Evolutionary conservation across 2,888 invertebrate species (phyloP), one percentile per base, ranked within the genome.

Genomic region (Aspidapion aeneum): DNA sequence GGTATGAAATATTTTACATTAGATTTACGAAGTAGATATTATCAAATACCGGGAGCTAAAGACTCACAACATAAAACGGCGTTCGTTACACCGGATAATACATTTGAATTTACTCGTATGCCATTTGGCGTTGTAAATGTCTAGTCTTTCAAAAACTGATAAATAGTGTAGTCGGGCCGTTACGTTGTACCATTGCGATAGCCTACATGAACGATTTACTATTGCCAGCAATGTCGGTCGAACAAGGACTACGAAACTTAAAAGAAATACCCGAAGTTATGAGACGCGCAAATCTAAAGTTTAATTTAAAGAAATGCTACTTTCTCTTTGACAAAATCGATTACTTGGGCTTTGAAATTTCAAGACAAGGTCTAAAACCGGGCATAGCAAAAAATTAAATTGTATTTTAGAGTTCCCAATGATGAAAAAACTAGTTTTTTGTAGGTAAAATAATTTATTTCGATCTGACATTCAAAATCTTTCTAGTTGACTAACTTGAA

Each of bases 331-430:
- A 35, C 1, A 50, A 48, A 9, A 55, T 65, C 1, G 60, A 17
- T 12, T 66, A 59, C 21, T 56, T 66, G 16, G 64, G 64, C 12
- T 65, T 59, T 65, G 66, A 66, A 12, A 55, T 66, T 1, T 21
- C n/a, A 7, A 21, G 56, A 18, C 50, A 22, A 57, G 58, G 16
- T n/a, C 12, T 66, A 16, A 22, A 49, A 55, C 72, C 72, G 21
- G 71, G 71, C 1, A n/a, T n/a, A 21, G 52, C n/a, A 55, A 57
- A 5, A 74, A 75, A 65, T 69, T 66, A 0, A 61, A 55, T 18
- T 66, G 69, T 0, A 66, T 74, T 7, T 17, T 58, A n/a, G 57
- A 70, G 18, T 74, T 72, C 62, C 64, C 65, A n/a, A n/a, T n/a
- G n/a, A n/a, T n/a, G n/a, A n/a, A n/a, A n/a, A n/a, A n/a, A n/a